Evolutionary conservation across 2,888 invertebrate species (phyloP), one percentile per base, ranked within the genome.

Genomic region (Lutraria lutraria): DNA sequence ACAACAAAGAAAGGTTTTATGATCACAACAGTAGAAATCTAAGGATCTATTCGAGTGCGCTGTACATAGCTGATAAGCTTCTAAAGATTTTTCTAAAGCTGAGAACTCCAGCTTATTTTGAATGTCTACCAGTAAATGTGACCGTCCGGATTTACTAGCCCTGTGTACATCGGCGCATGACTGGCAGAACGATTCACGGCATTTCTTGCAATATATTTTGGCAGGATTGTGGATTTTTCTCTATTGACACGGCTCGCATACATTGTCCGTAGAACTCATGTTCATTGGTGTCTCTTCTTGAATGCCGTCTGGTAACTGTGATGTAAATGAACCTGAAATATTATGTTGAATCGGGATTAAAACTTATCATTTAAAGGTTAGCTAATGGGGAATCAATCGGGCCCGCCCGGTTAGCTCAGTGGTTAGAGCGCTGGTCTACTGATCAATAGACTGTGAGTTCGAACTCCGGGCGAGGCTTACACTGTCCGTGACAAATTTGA

Each of bases 21-120:
- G 82, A n/a, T 82, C 82, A 34, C 16, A n/a, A 34, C 82, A 82
- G n/a, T 60, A 82, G 34, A 82, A 82, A 8, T 60, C 56, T 10
- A 60, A 19, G 19, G 60, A 19, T 31, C 34, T 82, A 6, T 60
- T 54, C 15, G 81, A 25, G 34, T 82, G 82, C 10, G 31, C 29
- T 19, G 13, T 16, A 34, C 82, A 82, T 43, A 43, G 8, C 34
- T 82, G 82, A 60, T 19, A 60, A 53, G 19, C 13, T 82, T 60
- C 63, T 34, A 82, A 19, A 54, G 60, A 60, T 3, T 15, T n/a
- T n/a, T 10, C 54, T 19, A 34, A 19, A 19, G 31, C 60, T 25
- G 82, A 29, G 8, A 3, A n/a, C 21, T 60, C 60, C 6, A 19
- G 29, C 8, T 34, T 34, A 34, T 63, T 63, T 25, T 29, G 34